Conservation (phyloP, 2,113 vertebrate species). For the Vanacampus margaritifer region DNA sequence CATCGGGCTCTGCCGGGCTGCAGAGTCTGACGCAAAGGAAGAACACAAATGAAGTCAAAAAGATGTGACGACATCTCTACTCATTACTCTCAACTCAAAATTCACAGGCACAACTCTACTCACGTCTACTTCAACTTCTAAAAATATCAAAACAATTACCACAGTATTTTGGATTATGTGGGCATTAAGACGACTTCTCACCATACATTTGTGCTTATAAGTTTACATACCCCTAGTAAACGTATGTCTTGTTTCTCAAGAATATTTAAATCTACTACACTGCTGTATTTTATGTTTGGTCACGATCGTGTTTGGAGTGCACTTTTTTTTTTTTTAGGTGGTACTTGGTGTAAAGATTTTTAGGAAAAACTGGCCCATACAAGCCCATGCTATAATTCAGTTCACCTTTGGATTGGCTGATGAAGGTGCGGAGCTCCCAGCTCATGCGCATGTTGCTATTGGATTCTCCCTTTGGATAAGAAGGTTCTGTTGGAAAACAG, state of each 20-base stretch:
- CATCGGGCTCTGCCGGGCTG: conserved; percentile 86
- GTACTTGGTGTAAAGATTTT: background rate
- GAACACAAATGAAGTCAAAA: background rate
- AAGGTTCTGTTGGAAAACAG: conserved; percentile 76
- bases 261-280: background rate
- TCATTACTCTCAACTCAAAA: background rate
- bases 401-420: conserved; percentile 89
- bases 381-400: background rate
- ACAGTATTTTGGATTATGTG: no score
- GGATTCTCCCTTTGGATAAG: conserved; percentile 86
- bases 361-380: background rate
- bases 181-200: no score
- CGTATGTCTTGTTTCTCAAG: background rate
- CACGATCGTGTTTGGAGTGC: background rate
- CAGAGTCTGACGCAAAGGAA: conserved; percentile 68
- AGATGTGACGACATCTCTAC: background rate
- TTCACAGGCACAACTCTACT: no score
- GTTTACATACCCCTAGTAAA: background rate
- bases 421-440: conserved; percentile 93
- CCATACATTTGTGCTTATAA: no score
- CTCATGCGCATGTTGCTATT: conserved; percentile 78
- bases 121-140: no score
- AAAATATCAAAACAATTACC: no score
- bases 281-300: background rate
- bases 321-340: background rate